Conservation (phyloP, 2,797 vertebrate species). For the Anniella stebbinsi region DNA sequence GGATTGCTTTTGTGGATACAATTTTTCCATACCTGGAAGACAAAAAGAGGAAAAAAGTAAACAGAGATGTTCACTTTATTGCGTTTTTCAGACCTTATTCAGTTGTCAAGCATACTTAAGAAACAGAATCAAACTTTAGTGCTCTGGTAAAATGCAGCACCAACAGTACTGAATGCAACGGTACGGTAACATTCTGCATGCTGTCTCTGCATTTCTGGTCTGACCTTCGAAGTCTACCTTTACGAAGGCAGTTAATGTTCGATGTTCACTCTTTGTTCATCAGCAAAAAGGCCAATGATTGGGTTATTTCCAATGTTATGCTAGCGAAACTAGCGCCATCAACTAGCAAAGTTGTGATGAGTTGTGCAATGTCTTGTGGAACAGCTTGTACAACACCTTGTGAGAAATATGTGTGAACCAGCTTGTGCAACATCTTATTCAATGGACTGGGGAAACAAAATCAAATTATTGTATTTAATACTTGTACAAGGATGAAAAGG, state of each 20-base stretch:
- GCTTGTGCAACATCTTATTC: no score
- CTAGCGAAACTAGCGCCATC: no score
- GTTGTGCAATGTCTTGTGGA: no score
- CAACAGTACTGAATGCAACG: background rate
- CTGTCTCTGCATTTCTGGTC: background rate
- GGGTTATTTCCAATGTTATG: no score
- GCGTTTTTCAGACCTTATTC: conserved; percentile 22
- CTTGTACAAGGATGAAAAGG: no score
- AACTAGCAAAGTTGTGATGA: no score
- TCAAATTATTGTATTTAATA: no score
- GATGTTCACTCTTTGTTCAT: background rate
- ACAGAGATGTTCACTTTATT: conserved; percentile 60
- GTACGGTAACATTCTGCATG: background rate
- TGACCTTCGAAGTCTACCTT: background rate
- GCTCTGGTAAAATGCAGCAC: conserved; percentile 12
- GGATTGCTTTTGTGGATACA: conserved; percentile 98
- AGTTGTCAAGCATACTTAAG: background rate
- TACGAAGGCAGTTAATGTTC: conserved; percentile 7
- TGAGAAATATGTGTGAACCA: no score
- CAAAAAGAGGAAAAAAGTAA: conserved; percentile 59
- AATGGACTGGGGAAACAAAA: no score
- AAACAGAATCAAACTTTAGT: background rate
- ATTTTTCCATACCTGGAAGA: conserved; percentile 95
- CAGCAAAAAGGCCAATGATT: background rate
- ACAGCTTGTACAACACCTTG: no score